Evolutionary conservation across 1,140 invertebrate species (phyloP).

Genomic region (Metopolophium dirhodum): DNA sequence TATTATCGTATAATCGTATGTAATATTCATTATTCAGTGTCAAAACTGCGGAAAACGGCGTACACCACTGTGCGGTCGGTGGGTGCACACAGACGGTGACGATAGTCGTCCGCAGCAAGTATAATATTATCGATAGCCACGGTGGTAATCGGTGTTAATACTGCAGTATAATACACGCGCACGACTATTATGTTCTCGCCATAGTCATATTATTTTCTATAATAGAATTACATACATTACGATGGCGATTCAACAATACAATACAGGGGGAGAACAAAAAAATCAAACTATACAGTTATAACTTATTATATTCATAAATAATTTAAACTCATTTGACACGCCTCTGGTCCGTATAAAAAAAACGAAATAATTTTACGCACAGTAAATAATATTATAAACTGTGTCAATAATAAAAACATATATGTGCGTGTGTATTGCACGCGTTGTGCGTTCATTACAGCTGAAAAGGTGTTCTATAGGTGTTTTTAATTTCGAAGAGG

Average conservation of each 20-base stretch:
- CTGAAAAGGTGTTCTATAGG: no score
- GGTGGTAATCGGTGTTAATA: not conserved
- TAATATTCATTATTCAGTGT: not conserved
- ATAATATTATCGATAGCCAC: not conserved
- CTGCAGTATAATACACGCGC: not conserved
- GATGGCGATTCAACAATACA: not conserved
- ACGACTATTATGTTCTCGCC: not conserved
- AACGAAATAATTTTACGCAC: no score
- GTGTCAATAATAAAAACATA: no score
- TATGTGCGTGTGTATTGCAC: no score
- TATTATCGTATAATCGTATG: not conserved
- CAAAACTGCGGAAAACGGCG: not conserved
- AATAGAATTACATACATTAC: not conserved
- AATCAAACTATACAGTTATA: not conserved
- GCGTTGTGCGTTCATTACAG: no score
- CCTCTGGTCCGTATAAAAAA: no score
- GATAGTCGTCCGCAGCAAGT: not conserved
- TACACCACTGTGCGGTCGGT: not conserved
- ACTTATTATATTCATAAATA: not conserved
- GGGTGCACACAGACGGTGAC: not conserved
- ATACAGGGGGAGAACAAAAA: not conserved
- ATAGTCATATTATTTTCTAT: not conserved
- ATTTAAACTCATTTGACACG: not conserved
- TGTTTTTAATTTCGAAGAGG: no score
- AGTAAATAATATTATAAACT: no score